Percentiles rank a stretch among this genome's conserved stretches.
Conservation (phyloP, 1,140 invertebrate species). For the Hylaeus volcanicus region DNA sequence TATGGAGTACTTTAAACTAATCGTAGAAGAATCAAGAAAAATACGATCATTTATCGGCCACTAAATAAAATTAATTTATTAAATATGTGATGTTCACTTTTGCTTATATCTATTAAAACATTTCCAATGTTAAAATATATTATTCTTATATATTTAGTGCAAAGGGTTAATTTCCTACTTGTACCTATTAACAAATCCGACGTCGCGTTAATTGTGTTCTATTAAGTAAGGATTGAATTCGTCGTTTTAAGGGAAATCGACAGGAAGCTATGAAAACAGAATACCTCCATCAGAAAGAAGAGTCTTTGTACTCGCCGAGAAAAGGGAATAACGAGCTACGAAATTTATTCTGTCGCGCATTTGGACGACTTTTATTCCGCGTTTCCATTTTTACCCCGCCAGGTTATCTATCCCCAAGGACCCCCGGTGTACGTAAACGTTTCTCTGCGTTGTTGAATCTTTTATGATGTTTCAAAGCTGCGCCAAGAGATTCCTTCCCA, state of each 20-base stretch:
- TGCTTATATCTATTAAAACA: too few species aligned
- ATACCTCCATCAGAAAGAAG: neutral
- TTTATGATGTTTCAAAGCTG: neutral
- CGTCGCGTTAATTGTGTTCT: too few species aligned
- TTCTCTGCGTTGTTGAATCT: neutral
- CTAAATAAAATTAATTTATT: too few species aligned
- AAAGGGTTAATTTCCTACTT: too few species aligned
- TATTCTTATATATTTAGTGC: too few species aligned
- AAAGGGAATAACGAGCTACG: neutral
- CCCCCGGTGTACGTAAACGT: neutral
- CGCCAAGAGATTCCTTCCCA: neutral
- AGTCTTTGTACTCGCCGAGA: neutral
- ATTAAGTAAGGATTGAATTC: neutral
- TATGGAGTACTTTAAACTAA: too few species aligned
- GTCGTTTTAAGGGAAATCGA: neutral
- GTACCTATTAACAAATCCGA: too few species aligned
- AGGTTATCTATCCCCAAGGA: slow-evolving; percentile 7
- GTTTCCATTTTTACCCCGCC: neutral
- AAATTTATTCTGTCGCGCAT: neutral
- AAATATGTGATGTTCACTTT: too few species aligned
- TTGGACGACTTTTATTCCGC: neutral
- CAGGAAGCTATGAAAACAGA: neutral
- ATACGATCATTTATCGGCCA: too few species aligned
- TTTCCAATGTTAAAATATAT: too few species aligned
- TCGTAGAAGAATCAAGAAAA: too few species aligned